Conservation (phyloP, 2,888 invertebrate genomes). For the Aphidius colemani region DNA sequence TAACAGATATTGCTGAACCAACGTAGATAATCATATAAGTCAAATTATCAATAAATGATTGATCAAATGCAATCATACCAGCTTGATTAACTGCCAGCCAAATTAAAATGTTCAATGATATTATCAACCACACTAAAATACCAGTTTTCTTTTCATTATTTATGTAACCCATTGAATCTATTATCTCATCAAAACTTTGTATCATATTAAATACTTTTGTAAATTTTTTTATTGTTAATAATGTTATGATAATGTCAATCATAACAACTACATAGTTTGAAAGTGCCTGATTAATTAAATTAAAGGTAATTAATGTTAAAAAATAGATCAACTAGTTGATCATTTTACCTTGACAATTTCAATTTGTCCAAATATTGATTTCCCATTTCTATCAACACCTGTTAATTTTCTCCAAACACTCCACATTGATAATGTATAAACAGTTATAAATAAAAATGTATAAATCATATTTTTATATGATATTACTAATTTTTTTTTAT, state of each 20-base stretch:
- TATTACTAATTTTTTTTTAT: slow-evolving; percentile 38
- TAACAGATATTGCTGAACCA: slow-evolving; percentile 39
- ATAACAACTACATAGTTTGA: slow-evolving; percentile 43
- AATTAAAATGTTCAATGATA: slow-evolving; percentile 28
- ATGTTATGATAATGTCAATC: slow-evolving; percentile 36
- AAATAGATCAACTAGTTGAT: slow-evolving; percentile 18
- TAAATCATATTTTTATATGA: slow-evolving; percentile 38
- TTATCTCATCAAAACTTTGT: slow-evolving; percentile 47
- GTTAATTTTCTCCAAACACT: slow-evolving; percentile 27
- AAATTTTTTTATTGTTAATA: slow-evolving; percentile 38
- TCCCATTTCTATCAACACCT: slow-evolving; percentile 18
- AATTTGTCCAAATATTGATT: slow-evolving; percentile 36
- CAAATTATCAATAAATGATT: slow-evolving; percentile 43
- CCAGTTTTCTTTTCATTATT: slow-evolving; percentile 35
- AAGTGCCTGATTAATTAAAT: slow-evolving; percentile 35
- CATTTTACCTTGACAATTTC: slow-evolving; percentile 47
- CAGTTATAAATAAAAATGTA: slow-evolving; percentile 27
- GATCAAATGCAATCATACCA: slow-evolving; percentile 47
- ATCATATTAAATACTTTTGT: slow-evolving; percentile 46
- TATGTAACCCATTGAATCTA: slow-evolving; percentile 40
- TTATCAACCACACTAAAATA: slow-evolving; percentile 38
- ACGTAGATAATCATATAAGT: slow-evolving; percentile 47
- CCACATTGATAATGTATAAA: slow-evolving; percentile 38
- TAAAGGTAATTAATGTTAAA: not conserved
- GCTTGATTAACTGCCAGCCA: slow-evolving; percentile 44